Evolutionary conservation across 2,113 vertebrate species (phyloP).

Genomic region (Zosterops hypoxanthus): DNA sequence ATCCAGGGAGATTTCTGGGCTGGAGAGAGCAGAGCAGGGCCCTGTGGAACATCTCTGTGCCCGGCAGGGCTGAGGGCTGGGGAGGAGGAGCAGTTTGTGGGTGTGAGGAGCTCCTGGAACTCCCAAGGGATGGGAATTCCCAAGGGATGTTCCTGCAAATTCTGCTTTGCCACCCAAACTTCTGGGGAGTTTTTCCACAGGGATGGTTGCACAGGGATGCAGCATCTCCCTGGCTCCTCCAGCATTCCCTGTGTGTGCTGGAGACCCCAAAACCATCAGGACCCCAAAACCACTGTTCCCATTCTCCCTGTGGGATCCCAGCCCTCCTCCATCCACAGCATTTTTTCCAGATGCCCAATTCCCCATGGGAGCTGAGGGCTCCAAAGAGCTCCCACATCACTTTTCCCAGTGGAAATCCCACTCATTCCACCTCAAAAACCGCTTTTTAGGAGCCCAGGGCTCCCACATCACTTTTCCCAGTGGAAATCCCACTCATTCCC

Average conservation of each 20-base stretch:
- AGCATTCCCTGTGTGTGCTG: accelerated
- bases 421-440: background rate
- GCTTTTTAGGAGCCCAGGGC: background rate
- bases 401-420: too few species aligned
- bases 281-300: background rate
- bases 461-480: background rate
- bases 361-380: accelerated
- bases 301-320: background rate
- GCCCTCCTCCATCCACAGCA: accelerated
- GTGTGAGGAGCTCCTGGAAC: accelerated
- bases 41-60: accelerated
- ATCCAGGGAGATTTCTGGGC: background rate
- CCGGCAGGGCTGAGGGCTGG: accelerated
- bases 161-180: background rate
- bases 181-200: accelerated
- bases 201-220: background rate
- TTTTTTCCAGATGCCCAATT: background rate
- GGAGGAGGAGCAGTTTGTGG: background rate
- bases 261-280: background rate
- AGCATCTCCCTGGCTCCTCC: background rate
- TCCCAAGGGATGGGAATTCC: too few species aligned
- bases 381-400: background rate
- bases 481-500: background rate
- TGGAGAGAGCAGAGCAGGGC: background rate
- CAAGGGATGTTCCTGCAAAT: background rate